Percentiles rank a stretch among this genome's conserved stretches.
phyloP scores from a whole-genome alignment of 2,113 vertebrate species.

The Engraulis encrasicolus region DNA sequence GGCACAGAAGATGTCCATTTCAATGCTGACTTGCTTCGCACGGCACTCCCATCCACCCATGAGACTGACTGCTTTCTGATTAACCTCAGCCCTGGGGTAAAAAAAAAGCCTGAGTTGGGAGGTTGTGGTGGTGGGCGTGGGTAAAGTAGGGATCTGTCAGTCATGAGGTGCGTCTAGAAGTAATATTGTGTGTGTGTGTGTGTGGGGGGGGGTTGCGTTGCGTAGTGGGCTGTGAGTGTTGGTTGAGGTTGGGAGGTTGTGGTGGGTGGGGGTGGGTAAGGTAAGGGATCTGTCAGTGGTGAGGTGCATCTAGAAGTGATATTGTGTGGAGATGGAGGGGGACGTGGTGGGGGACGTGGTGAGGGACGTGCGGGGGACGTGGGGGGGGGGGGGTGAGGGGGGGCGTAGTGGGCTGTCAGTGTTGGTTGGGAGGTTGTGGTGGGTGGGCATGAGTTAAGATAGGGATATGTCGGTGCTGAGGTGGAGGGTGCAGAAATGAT shows the following conservation, averaged over 20 bases:
- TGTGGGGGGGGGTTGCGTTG: no score
- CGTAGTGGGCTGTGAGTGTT: no score
- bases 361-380: not conserved
- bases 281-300: no score
- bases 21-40: not conserved
- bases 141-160: no score
- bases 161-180: not conserved
- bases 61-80: constrained; percentile 12
- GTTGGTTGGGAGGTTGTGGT: not conserved
- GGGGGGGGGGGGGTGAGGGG: no score
- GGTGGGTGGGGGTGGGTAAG: not conserved
- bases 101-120: not conserved
- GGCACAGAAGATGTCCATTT: not conserved
- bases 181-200: no score
- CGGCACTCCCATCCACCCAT: not conserved
- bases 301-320: not conserved
- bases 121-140: not conserved
- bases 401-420: no score
- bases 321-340: no score
- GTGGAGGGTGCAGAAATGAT: not conserved
- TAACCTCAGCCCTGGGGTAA: not conserved
- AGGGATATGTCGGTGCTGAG: no score
- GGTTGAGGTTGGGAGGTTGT: not conserved
- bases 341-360: not conserved
- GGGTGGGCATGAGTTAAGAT: not conserved